These are phyloP conservation scores for Aplochiton taeniatus DNA, from an alignment of 2,797 vertebrate species.

Conservation along the genomic window DNA sequence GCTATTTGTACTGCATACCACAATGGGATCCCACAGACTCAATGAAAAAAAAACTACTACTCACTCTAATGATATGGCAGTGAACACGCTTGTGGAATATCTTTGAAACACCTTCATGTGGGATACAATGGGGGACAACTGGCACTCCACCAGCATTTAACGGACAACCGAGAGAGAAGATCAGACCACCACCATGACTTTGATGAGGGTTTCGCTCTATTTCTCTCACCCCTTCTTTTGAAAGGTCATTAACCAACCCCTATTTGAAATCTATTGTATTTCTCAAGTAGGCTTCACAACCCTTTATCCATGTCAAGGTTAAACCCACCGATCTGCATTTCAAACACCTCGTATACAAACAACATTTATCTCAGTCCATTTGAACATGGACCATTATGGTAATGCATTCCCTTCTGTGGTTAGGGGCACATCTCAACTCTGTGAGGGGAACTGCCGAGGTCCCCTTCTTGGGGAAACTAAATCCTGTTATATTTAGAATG, in stretches of 20 bases:
- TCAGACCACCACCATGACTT: slow-evolving; percentile 47
- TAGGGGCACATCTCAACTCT: background rate
- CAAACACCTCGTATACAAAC: slow-evolving; percentile 52
- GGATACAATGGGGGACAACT: slow-evolving; percentile 27
- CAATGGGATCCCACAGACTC: slow-evolving; percentile 5
- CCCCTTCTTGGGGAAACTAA: slow-evolving; percentile 36
- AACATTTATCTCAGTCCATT: slow-evolving; percentile 31
- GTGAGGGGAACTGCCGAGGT: slow-evolving; percentile 5
- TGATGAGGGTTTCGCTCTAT: slow-evolving; percentile 50
- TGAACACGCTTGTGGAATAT: slow-evolving; percentile 32
- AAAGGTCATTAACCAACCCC: slow-evolving; percentile 19
- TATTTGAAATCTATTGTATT: slow-evolving; percentile 23
- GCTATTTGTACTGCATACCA: slow-evolving; percentile 13
- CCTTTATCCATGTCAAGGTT: slow-evolving; percentile 33
- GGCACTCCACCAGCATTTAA: slow-evolving; percentile 15
- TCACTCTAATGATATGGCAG: slow-evolving; percentile 29
- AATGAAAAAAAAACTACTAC: too few species aligned
- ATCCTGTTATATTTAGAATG: slow-evolving; percentile 52
- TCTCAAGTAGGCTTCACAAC: slow-evolving; percentile 29
- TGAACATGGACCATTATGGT: background rate
- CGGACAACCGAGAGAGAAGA: slow-evolving; percentile 39
- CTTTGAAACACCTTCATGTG: slow-evolving; percentile 31
- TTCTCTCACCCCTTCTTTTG: slow-evolving; percentile 34
- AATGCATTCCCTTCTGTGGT: background rate
- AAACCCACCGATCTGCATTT: slow-evolving; percentile 50